Base-by-base conservation (phyloP, 2,888 invertebrate species). In the Eupithecia centaureata region DNA sequence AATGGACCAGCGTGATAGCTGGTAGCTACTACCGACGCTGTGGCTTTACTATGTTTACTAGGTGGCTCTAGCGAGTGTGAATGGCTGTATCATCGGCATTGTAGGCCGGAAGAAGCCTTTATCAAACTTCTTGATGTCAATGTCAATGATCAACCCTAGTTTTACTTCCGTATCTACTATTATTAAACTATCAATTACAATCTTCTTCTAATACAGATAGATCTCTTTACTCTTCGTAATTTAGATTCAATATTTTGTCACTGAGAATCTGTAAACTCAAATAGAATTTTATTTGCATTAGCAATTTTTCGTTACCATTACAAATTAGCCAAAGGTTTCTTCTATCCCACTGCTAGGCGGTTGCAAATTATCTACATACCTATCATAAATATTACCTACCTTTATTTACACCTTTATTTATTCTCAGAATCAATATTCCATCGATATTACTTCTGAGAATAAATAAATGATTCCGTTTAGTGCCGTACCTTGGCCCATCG, bases 1-100 rank as follows among this genome's bases (percentile, higher is more conserved):
- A 70, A 78, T 82, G 82, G 77, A 82, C 73, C 69, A 42, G 76
- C 79, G 79, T 79, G 82, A 80, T 82, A 2, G 42, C 12, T 51
- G 5, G 51, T 25, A 62, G 42, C 54, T 65, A 32, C 8, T 38
- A n/a, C 8, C 0, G 30, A 18, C n/a, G 25, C 61, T 68, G 64
- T 67, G 60, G 60, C 27, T 68, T 61, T 67, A 47, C 54, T 54
- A 28, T 57, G 61, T 61, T 68, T 61, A 64, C 52, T 61, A 61
- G 38, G 8, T 30, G 56, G 0, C 27, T 51, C 22, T 42, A 42
- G 42, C 18, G 18, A 18, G n/a, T 47, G 63, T 54, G 42, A 35
- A 56, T 35, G 47, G 15, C 47, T 30, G 18, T 13, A 25, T 51
- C 51, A 25, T 25, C 5, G 13, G 51, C 5, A 51, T 25, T 10